Conservation (phyloP, 2,113 vertebrate species). For the Mesembrinibis cayennensis region DNA sequence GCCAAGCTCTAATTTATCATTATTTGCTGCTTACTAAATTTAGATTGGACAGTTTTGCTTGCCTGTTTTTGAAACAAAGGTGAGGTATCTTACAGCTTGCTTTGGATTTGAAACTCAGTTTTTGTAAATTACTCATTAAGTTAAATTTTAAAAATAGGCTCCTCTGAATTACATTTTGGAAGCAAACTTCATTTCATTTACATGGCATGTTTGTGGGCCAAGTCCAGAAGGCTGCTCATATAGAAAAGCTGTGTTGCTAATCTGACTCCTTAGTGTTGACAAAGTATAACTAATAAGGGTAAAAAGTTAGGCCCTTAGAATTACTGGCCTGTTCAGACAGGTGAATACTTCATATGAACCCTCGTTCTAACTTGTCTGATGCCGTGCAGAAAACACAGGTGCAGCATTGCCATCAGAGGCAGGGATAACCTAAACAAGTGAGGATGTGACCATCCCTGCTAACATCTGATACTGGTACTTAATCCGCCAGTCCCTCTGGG, state of each 20-base stretch:
- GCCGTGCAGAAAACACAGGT: neutral
- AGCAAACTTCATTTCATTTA: neutral
- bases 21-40: neutral
- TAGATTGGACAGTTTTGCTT: neutral
- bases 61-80: neutral
- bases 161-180: neutral
- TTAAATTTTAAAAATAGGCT: neutral
- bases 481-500: neutral
- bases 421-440: neutral
- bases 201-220: neutral
- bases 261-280: neutral
- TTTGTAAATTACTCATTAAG: neutral
- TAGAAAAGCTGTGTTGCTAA: neutral
- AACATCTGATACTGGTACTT: neutral
- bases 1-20: neutral
- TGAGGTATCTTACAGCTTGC: neutral
- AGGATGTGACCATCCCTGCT: neutral
- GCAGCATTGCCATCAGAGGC: neutral
- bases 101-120: neutral
- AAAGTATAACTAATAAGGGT: neutral
- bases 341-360: neutral
- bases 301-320: neutral
- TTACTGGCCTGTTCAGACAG: neutral
- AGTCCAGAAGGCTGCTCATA: neutral
- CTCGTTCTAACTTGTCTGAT: neutral